Evolutionary conservation across 2,113 vertebrate genomes (phyloP).

Genomic region (Cyrtonyx montezumae): DNA sequence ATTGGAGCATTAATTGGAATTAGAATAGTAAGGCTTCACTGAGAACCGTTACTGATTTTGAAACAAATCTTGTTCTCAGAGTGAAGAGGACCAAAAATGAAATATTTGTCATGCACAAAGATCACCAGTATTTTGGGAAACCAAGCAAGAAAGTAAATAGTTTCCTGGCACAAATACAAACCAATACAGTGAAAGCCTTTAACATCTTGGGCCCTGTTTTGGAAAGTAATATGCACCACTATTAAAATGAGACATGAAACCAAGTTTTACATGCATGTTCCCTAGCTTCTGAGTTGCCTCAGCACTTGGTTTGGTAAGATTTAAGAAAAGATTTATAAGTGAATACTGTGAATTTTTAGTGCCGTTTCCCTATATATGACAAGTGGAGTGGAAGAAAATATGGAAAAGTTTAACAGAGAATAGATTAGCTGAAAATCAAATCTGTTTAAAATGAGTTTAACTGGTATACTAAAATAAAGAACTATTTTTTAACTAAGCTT

Average conservation of each 20-base stretch:
- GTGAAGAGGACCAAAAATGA: background rate
- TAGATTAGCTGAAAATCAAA: background rate
- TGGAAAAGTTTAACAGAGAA: background rate
- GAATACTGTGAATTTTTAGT: background rate
- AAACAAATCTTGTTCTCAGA: background rate
- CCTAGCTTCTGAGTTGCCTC: background rate
- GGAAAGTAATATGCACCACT: background rate
- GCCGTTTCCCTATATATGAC: background rate
- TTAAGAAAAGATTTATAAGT: background rate
- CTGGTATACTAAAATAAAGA: background rate
- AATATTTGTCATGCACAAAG: background rate
- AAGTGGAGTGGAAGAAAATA: background rate
- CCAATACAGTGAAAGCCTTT: background rate
- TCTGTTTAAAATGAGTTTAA: background rate
- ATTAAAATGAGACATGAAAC: background rate
- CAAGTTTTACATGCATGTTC: background rate
- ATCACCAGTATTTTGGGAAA: background rate
- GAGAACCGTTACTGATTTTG: background rate
- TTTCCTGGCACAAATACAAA: background rate
- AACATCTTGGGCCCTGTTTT: background rate
- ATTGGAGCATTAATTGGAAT: background rate
- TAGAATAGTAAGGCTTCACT: background rate
- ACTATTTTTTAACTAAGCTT: background rate
- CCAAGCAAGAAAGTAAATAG: background rate
- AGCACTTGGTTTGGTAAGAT: background rate